phyloP scores from a whole-genome alignment of 2,888 invertebrate genomes.

The Rhingia rostrata region DNA sequence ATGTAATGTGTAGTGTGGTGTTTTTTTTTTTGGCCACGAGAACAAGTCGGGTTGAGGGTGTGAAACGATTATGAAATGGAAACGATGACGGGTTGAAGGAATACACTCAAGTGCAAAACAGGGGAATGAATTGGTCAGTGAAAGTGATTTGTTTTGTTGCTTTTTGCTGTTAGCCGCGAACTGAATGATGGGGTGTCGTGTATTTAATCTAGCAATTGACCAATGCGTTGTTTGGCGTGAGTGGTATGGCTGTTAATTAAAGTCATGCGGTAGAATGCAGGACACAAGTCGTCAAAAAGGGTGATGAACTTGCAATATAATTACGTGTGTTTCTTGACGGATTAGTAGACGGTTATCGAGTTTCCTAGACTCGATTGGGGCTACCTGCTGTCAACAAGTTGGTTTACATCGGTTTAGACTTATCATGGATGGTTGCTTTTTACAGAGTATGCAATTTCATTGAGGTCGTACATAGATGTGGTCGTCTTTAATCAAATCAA shows the following conservation, averaged over 20 bases:
- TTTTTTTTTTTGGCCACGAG: constrained; percentile 45
- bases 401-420: too few species aligned
- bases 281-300: background rate
- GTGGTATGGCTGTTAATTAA: background rate
- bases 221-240: background rate
- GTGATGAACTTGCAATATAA: background rate
- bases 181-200: constrained; percentile 32
- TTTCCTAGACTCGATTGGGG: too few species aligned
- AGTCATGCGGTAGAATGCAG: background rate
- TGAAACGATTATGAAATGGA: constrained; percentile 35
- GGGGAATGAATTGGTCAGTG: constrained; percentile 34
- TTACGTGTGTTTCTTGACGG: too few species aligned
- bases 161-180: constrained; percentile 5
- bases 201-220: constrained; percentile 7
- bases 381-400: too few species aligned
- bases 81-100: constrained; percentile 28
- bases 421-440: too few species aligned
- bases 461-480: too few species aligned
- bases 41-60: background rate
- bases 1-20: background rate
- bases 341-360: too few species aligned
- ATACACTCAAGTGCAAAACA: constrained; percentile 40
- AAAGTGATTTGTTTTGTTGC: constrained; percentile 55
- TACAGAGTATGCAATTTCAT: too few species aligned
- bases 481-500: too few species aligned